Conservation (phyloP, 2,797 vertebrate genomes). For the Hylomyscus alleni region DNA sequence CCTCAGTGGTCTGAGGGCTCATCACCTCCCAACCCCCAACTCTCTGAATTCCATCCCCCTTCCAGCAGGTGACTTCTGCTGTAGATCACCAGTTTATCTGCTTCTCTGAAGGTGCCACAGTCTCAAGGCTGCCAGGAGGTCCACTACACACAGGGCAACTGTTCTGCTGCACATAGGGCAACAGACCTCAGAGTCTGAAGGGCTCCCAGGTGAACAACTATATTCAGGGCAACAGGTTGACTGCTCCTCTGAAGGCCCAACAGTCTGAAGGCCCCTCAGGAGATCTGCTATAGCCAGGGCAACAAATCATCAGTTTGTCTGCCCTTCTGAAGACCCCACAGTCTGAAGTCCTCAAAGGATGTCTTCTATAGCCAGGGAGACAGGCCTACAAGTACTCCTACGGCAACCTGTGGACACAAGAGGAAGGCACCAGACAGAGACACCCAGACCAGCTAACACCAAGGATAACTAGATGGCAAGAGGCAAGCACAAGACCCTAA, state of each 20-base stretch:
- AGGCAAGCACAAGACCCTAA: not conserved
- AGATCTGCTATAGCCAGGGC: not conserved
- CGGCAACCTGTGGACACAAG: not conserved
- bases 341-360: not conserved
- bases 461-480: not conserved
- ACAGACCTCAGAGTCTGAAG: too few species aligned
- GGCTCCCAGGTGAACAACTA: too few species aligned
- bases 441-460: not conserved
- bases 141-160: not conserved
- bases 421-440: not conserved
- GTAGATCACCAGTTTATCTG: not conserved
- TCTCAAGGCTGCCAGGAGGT: not conserved
- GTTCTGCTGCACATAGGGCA: too few species aligned
- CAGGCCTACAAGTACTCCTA: not conserved
- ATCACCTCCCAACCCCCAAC: not conserved
- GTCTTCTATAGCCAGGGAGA: not conserved
- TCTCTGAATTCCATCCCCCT: too few species aligned
- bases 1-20: not conserved
- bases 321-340: not conserved
- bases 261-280: too few species aligned
- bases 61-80: not conserved
- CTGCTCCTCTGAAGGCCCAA: too few species aligned
- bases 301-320: not conserved
- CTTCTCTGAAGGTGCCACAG: not conserved
- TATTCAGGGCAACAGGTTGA: too few species aligned